Percentiles rank a stretch among this genome's conserved stretches.
These are phyloP conservation scores for Notoglanidium macrostoma DNA, from an alignment of 2,797 vertebrate genomes.

Conservation along the genomic window DNA sequence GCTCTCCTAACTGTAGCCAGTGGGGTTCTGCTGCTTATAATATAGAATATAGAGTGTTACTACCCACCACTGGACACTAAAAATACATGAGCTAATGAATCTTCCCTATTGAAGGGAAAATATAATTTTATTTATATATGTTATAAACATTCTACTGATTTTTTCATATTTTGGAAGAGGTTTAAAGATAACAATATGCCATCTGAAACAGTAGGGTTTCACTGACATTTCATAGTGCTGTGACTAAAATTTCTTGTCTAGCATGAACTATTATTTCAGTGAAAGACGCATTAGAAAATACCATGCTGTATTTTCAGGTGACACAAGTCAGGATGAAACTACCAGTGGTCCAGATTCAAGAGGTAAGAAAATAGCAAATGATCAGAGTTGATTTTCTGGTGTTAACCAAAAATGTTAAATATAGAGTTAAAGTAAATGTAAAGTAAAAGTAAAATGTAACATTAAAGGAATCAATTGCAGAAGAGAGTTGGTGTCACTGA, in stretches of 20 bases:
- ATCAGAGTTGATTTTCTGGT: too few relatives aligned
- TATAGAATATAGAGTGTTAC: background rate
- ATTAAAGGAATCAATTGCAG: too few relatives aligned
- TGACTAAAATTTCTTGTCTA: background rate
- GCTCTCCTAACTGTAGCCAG: background rate
- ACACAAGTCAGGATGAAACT: constrained; percentile 48
- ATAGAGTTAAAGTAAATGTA: too few relatives aligned
- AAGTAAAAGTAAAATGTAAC: too few relatives aligned
- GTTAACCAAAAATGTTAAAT: too few relatives aligned
- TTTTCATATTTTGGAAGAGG: constrained; percentile 24
- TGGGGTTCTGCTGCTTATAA: background rate
- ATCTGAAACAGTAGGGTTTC: constrained; percentile 45
- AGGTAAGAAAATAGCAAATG: constrained; percentile 39
- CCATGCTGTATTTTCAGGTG: constrained; percentile 27
- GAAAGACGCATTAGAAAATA: background rate
- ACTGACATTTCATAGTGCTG: background rate
- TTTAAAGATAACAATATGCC: constrained; percentile 7
- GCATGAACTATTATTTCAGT: background rate
- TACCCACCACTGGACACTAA: background rate
- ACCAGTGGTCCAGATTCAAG: constrained; percentile 43
- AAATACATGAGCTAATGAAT: background rate
- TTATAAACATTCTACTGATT: background rate
- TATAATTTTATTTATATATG: background rate
- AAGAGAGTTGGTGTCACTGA: too few relatives aligned
- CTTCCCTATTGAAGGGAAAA: background rate